Evolutionary conservation across 53 echinoderm and acorn worm genomes (phyloP).

Genomic region (Holothuria leucospilota): DNA sequence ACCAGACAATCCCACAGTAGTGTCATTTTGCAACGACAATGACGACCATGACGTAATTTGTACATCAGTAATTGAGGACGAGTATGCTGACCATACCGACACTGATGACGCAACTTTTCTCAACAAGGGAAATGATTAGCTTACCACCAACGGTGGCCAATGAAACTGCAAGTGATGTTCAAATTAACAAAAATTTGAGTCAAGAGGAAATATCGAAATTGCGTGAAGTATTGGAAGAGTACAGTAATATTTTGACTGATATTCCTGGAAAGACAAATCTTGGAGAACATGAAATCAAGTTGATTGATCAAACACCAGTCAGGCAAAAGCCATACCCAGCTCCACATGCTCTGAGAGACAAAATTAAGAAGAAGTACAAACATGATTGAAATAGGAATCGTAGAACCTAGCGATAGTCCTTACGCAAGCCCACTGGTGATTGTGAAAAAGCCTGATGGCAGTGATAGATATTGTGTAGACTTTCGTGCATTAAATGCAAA

Average conservation of each 20-base stretch:
- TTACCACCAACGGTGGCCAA: too few relatives aligned
- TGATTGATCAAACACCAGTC: background rate
- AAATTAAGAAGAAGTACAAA: slow-evolving; percentile 37
- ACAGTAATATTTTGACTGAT: background rate
- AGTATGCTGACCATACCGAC: too few relatives aligned
- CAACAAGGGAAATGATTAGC: too few relatives aligned
- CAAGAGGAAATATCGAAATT: background rate
- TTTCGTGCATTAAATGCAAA: slow-evolving; percentile 20
- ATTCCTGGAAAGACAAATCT: background rate
- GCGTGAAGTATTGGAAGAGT: background rate
- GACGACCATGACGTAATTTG: too few relatives aligned
- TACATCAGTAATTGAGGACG: too few relatives aligned
- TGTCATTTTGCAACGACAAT: too few relatives aligned
- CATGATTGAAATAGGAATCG: slow-evolving; percentile 16
- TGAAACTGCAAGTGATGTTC: too few relatives aligned
- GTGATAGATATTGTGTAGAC: slow-evolving; percentile 52
- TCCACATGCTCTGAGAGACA: background rate
- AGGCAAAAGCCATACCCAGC: background rate
- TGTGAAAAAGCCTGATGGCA: slow-evolving; percentile 53
- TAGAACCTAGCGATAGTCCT: slow-evolving; percentile 40
- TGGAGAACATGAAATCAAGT: background rate
- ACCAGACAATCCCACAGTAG: too few relatives aligned
- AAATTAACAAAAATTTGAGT: too few relatives aligned
- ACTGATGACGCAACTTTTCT: too few relatives aligned
- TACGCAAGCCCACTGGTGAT: slow-evolving; percentile 54